phyloP scores from a whole-genome alignment of 1,140 invertebrate species.

The Heliconius hewitsoni region DNA sequence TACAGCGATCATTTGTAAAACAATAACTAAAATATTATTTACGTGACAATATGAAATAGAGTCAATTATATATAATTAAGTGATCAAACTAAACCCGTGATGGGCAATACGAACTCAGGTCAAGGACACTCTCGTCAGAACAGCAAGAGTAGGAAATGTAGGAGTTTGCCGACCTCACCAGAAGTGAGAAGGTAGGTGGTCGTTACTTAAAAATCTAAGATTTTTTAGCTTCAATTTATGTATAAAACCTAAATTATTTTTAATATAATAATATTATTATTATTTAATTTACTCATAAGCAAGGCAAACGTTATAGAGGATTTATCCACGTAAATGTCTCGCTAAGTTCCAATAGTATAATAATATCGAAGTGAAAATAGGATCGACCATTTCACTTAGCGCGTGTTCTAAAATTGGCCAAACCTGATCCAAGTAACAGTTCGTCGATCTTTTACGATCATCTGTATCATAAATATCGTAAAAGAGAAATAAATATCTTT shows the following conservation, averaged over 20 bases:
- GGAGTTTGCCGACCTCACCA: slow-evolving; percentile 77
- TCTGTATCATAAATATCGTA: slow-evolving; percentile 65
- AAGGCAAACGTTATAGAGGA: no score
- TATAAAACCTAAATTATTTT: no score
- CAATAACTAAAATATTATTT: neutral
- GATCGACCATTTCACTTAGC: slow-evolving; percentile 48
- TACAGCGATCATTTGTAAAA: neutral
- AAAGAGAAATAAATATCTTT: slow-evolving; percentile 60
- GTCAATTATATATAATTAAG: neutral
- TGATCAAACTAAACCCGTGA: slow-evolving; percentile 31
- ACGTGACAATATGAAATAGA: neutral
- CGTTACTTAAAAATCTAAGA: no score
- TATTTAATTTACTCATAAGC: no score
- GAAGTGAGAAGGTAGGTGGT: slow-evolving; percentile 76
- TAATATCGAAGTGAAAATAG: slow-evolving; percentile 42
- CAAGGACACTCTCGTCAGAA: slow-evolving; percentile 61
- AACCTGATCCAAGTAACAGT: slow-evolving; percentile 50
- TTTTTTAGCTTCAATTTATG: neutral
- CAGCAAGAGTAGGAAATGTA: slow-evolving; percentile 71
- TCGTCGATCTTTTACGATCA: slow-evolving; percentile 53
- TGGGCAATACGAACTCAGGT: slow-evolving; percentile 77
- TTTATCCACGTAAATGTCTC: neutral
- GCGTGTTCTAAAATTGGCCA: slow-evolving; percentile 55
- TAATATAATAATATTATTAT: no score
- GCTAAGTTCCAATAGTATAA: slow-evolving; percentile 13